Base-by-base conservation (phyloP, 2,797 vertebrate species). In the Picus viridis region DNA sequence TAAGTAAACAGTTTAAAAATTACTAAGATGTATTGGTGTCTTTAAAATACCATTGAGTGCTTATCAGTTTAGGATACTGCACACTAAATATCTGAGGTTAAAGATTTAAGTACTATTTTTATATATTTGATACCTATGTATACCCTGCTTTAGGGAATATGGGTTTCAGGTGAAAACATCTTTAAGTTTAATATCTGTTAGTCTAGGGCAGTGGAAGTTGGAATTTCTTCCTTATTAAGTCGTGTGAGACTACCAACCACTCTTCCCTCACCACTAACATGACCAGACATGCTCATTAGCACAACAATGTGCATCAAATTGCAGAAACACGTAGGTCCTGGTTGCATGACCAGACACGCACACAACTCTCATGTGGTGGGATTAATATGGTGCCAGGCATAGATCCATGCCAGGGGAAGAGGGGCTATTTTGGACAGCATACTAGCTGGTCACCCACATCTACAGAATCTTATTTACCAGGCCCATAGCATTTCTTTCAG, bases 271-370 rank as follows among this genome's bases (percentile, higher is more conserved):
- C 14, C 59, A 62, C 22, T 24, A 24, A 49, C 1, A 1, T 4
- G 27, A 16, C 19, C 8, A 56, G 43, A 32, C 30, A 22, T 0
- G 16, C 17, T 59, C 34, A 47, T 34, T 23, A 7, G 0, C 2
- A 59, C 53, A 65, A 3, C 14, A 18, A 32, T 0, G 7, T 4
- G 9, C 32, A 75, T 24, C 18, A 16, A 1, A 10, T 15, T 57
- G 56, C 2, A 2, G 49, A 34, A 61, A 18, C 9, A 47, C n/a
- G 16, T 6, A 36, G 3, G 9, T 56, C 56, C 39, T 30, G n/a
- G n/a, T 0, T 39, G 39, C 47, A 6, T 1, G 3, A 34, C 8
- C 29, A 78, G 9, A 22, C 22, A 20, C 0, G 6, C 29, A 12
- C n/a, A 17, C 9, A 32, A 6, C 16, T 8, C 67, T 8, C 19